Evolutionary conservation across 1,140 invertebrate genomes (phyloP), one percentile per base, ranked within the genome.

Genomic region (Drosophila bocqueti): DNA sequence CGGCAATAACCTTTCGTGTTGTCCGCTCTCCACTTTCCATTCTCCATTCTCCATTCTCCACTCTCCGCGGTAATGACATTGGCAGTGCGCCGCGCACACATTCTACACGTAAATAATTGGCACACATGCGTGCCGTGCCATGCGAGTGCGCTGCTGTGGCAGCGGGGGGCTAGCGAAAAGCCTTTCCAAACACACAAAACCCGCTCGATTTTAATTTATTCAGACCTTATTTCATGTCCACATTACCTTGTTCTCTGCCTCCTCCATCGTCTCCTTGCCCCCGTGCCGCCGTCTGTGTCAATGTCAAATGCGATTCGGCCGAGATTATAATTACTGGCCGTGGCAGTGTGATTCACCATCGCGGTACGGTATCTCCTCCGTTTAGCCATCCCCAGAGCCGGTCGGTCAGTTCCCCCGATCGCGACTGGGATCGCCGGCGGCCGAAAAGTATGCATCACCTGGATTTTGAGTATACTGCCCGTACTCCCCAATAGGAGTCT

Each of bases 51-150:
- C 29, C 29, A 34, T 36, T 36, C 34, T 42, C 38, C 42, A 62
- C 3, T 66, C 65, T 42, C 62, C 45, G 15, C 9, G 79, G 72
- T 82, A 84, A 84, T 89, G 83, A 87, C 84, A 83, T 87, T 87
- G 84, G 76, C 40, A 76, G 43, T 43, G 26, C n/a, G 42, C 21
- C 34, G 46, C 31, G 40, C 42, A 45, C 50, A 46, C 69, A 29
- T 29, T 80, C 61, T 83, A 63, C 80, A 76, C 80, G 76, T 59
- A 62, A 67, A 80, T 80, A 63, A 82, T 81, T 82, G 42, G 31
- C 52, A 52, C 60, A 80, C 61, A 57, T 57, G 54, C 54, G 54
- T 57, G 54, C 54, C 36, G 34, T 24, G 52, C 21, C 18, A 29
- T 31, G 31, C 31, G 26, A 26, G 26, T 26, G 26, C 26, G 26